Base-by-base conservation (phyloP, 2,113 vertebrate species). In the Orycteropus afer region DNA sequence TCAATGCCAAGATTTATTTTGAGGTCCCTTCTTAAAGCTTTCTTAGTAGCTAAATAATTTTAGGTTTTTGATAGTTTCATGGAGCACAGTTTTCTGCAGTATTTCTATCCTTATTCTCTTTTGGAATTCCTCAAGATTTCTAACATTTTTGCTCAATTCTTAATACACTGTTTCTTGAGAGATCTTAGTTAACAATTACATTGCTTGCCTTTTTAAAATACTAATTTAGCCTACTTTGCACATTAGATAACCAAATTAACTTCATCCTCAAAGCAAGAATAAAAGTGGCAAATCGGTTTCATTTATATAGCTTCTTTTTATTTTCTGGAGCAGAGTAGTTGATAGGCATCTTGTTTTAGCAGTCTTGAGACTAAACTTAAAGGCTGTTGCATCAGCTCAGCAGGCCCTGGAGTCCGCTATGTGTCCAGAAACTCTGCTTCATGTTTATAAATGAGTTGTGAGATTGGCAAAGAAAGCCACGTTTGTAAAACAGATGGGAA, bases 141-240 rank as follows among this genome's bases (percentile, higher is more conserved):
- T 81, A 76, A 73, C 29, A 65, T 96, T 80, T 96, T 63, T 2
- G 42, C 53, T 91, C 49, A 95, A 80, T 86, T 90, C 34, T 93
- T 77, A 85, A 65, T 15, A 67, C 88, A 71, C 7, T 14, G 32
- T 12, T 61, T 53, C 20, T 90, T 81, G 22, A 86, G 14, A 63
- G 11, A 34, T 90, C 15, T 74, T 89, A 71, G 22, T 84, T 47
- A n/a, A 78, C 27, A 95, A 6, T 81, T 92, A 67, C 10, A 65
- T 40, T 53, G 15, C 20, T 93, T 93, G 9, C 34, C 71, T 95
- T 93, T 82, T 79, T 89, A 94, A 67, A 55, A 51, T 45, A 80
- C 7, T 65, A 18, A 42, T 67, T 25, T 89, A 37, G 8, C 57
- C 34, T 87, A 20, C 63, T 74, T 0, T 55, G 2, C 73, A 57